Percentiles rank a stretch among this genome's conserved stretches.
Evolutionary conservation across 2,888 invertebrate species (phyloP).

Genomic region (Chrysolina oricalcia): DNA sequence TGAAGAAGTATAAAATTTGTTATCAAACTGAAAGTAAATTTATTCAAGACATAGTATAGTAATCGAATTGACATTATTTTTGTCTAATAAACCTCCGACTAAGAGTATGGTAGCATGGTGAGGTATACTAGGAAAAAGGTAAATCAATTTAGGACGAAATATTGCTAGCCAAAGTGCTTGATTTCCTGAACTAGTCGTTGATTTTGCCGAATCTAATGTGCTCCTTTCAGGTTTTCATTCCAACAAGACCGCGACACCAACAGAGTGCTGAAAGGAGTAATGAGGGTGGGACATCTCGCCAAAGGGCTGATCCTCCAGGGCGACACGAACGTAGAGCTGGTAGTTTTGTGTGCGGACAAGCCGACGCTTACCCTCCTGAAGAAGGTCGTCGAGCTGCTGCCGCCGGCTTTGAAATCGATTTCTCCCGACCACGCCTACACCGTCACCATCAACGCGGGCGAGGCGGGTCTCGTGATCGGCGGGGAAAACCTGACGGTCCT

Average conservation of each 20-base stretch:
- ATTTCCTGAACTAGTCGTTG: too few species aligned
- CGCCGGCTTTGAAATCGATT: constrained; percentile 82
- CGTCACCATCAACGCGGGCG: constrained; percentile 87
- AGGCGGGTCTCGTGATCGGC: constrained; percentile 88
- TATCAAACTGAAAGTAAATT: too few species aligned
- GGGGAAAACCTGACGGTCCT: constrained; percentile 89
- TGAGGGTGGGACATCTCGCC: constrained; percentile 94
- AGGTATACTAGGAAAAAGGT: too few species aligned
- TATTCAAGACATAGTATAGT: too few species aligned
- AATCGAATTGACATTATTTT: too few species aligned
- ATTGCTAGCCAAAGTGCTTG: too few species aligned
- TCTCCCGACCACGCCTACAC: constrained; percentile 86
- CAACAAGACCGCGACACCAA: constrained; percentile 76
- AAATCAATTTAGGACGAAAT: too few species aligned
- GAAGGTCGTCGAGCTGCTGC: constrained; percentile 86
- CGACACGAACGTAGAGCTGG: constrained; percentile 92
- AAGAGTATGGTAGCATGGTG: too few species aligned
- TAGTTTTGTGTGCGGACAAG: constrained; percentile 95
- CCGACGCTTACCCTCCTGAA: constrained; percentile 92
- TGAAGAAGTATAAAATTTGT: too few species aligned
- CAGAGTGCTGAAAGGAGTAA: constrained; percentile 93
- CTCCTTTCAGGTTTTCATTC: constrained; percentile 75
- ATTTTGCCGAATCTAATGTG: constrained; percentile 19
- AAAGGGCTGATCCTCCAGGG: constrained; percentile 92
- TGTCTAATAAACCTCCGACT: too few species aligned